phyloP scores from a whole-genome alignment of 2,113 vertebrate genomes.

The Martes martes region DNA sequence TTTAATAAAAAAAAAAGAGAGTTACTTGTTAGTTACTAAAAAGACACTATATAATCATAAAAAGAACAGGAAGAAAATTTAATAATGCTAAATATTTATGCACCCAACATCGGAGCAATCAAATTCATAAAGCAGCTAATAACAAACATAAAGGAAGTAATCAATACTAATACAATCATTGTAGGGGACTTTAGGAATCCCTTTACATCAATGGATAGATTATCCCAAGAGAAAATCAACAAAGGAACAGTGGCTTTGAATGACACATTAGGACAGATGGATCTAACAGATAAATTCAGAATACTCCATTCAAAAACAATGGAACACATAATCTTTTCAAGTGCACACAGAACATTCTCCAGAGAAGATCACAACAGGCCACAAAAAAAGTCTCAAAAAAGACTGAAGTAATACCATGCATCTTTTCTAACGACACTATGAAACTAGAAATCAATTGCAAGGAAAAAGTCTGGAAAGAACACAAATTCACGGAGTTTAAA shows the following conservation, averaged over 20 bases:
- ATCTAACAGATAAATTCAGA: not conserved
- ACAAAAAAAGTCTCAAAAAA: not conserved
- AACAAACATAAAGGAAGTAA: not conserved
- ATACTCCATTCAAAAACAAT: not conserved
- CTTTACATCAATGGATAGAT: not conserved
- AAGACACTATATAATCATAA: not conserved
- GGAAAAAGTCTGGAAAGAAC: not conserved
- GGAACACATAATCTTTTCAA: not conserved
- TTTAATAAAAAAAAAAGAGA: no score
- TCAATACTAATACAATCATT: not conserved
- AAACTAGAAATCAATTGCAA: not conserved
- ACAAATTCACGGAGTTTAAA: not conserved
- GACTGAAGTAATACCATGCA: not conserved
- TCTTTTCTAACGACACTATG: not conserved
- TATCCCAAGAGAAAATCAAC: not conserved
- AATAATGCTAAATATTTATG: not conserved
- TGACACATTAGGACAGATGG: not conserved
- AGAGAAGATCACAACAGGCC: not conserved
- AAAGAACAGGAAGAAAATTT: not conserved
- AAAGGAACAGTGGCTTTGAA: not conserved
- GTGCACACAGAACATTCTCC: not conserved
- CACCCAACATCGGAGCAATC: not conserved
- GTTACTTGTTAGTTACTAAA: no score
- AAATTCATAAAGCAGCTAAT: not conserved
- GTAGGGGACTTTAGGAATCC: not conserved